Evolutionary conservation across 2,113 vertebrate species (phyloP).

Genomic region (Muntiacus reevesi): DNA sequence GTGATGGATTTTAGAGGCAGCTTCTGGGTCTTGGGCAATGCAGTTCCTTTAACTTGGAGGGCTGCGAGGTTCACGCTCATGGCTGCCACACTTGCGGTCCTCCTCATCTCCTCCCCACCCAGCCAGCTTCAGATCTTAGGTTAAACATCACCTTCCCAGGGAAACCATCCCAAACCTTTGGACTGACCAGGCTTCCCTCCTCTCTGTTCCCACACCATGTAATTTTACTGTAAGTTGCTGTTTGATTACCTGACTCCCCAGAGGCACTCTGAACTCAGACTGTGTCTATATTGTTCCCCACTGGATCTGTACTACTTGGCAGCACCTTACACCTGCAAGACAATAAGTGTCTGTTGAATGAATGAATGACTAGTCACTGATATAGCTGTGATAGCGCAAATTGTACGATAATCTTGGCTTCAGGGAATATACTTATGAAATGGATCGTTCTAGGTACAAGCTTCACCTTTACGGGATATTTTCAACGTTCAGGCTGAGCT

Average conservation of each 20-base stretch:
- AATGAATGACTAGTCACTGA: neutral
- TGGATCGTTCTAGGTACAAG: neutral
- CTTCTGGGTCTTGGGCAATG: neutral
- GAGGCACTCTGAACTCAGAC: neutral
- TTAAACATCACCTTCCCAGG: neutral
- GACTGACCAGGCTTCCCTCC: neutral
- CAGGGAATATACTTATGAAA: neutral
- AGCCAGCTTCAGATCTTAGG: neutral
- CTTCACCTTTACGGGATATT: neutral
- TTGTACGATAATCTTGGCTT: neutral
- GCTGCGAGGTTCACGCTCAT: fast-evolving
- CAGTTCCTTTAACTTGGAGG: neutral
- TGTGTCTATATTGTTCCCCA: neutral
- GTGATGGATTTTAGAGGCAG: neutral
- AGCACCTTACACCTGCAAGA: neutral
- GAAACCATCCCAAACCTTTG: neutral
- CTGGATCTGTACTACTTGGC: neutral
- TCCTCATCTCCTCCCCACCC: neutral
- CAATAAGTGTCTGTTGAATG: neutral
- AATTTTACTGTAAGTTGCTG: neutral
- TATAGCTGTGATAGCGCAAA: neutral
- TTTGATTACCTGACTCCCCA: neutral
- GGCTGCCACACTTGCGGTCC: neutral
- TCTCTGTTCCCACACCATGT: neutral
- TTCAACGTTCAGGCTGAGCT: neutral